Base-by-base conservation (phyloP, 2,113 vertebrate species). In the Oryctolagus cuniculus region DNA sequence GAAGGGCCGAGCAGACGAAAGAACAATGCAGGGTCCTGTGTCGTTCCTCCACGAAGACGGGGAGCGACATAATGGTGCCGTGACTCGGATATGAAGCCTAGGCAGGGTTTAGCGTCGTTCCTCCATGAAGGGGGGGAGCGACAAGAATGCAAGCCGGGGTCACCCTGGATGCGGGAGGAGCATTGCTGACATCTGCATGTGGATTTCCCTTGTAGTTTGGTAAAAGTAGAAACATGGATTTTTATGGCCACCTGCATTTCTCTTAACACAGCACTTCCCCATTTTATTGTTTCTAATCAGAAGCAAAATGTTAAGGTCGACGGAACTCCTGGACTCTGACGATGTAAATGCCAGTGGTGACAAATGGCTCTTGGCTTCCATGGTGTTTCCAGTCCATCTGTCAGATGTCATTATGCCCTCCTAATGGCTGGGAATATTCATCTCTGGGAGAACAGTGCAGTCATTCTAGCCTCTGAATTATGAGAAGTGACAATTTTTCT, bases 401-500 rank as follows among this genome's bases (percentile, higher is more conserved):
- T 97, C 96, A 96, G 34, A 73, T 36, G 63, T 74, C 78, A 17
- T 79, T 66, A 73, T 70, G 93, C 90, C 75, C 90, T 70, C 36
- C 6, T 93, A 24, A 13, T 21, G 92, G 44, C 29, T 51, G 58
- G 79, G 9, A 63, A 74, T 44, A 67, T 85, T 91, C 96, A 89
- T 95, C 88, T 66, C 84, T 25, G 0, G 4, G 55, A 74, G 69
- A 36, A 34, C 31, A 63, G 49, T 27, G 64, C 29, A 1, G 64
- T 88, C 91, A 66, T 77, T 92, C 92, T 83, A 63, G 70, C 58
- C 73, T 85, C 91, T 87, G 58, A 94, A 25, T 95, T 92, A 73
- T 92, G 93, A 90, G 90, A 96, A 96, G 93, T 79, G 94, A 93
- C 79, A 38, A 17, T 77, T 79, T 83, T 53, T 70, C 80, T 78